Evolutionary conservation across 1,140 invertebrate genomes (phyloP).

Genomic region (Dendroctonus ponderosae): DNA sequence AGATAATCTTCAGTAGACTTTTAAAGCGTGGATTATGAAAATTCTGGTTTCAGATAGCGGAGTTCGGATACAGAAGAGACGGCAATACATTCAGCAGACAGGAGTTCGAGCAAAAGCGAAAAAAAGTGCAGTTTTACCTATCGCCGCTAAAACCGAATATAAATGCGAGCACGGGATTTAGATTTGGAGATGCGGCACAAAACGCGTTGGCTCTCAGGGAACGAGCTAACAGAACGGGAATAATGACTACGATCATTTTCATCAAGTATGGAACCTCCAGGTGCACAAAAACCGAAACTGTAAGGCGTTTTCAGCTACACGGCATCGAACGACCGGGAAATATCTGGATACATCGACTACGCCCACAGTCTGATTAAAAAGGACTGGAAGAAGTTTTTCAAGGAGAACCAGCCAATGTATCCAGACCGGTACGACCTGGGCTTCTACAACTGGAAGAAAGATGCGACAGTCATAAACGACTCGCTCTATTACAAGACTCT

Average conservation of each 20-base stretch:
- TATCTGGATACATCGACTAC: constrained; percentile 79
- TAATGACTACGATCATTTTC: constrained; percentile 34
- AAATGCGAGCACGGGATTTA: constrained; percentile 56
- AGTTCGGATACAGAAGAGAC: constrained; percentile 60
- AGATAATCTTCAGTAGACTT: neutral
- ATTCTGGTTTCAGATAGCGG: constrained; percentile 51
- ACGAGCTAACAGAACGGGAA: constrained; percentile 56
- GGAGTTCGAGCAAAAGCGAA: constrained; percentile 56
- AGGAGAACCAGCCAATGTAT: constrained; percentile 38
- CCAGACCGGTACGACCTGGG: constrained; percentile 66
- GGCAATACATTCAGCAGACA: constrained; percentile 59
- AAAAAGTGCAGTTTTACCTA: constrained; percentile 55
- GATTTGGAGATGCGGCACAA: constrained; percentile 59
- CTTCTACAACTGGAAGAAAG: constrained; percentile 70
- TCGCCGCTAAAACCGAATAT: constrained; percentile 55
- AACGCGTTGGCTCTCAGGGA: constrained; percentile 67
- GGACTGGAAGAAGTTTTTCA: constrained; percentile 71
- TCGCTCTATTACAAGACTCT: constrained; percentile 62
- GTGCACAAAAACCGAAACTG: neutral
- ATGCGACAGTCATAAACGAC: constrained; percentile 62
- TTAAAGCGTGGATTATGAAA: neutral
- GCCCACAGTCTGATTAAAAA: constrained; percentile 65
- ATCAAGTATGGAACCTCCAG: neutral
- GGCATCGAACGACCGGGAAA: constrained; percentile 57
- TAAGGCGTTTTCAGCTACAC: neutral